phyloP scores from a whole-genome alignment of 1,140 invertebrate species.

The Lordiphosa collinella region DNA sequence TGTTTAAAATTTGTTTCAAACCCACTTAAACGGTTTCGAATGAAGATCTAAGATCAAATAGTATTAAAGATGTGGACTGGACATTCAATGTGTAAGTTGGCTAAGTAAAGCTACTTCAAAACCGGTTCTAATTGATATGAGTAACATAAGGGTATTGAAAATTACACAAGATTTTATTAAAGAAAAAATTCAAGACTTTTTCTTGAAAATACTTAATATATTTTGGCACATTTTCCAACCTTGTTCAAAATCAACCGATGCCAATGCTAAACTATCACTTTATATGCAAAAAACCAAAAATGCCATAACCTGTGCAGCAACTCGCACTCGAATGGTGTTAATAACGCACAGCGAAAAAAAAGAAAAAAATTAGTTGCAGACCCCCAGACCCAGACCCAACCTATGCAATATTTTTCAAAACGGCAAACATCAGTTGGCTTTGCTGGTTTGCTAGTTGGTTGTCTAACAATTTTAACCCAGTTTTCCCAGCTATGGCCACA shows the following conservation, averaged over 20 bases:
- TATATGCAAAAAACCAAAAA: conserved; percentile 2
- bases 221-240: too few species aligned
- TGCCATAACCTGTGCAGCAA: conserved; percentile 35
- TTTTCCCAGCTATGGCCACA: conserved; percentile 46
- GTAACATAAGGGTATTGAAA: too few species aligned
- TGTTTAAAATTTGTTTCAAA: too few species aligned
- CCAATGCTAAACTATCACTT: conserved; percentile 12
- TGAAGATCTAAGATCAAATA: too few species aligned
- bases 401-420: conserved; percentile 30
- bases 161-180: too few species aligned
- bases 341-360: conserved; percentile 29
- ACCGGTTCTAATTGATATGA: too few species aligned
- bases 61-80: too few species aligned
- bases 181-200: background rate
- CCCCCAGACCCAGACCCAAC: conserved; percentile 1
- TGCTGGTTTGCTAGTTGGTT: conserved; percentile 24
- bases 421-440: conserved; percentile 35
- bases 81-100: too few species aligned
- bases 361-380: background rate
- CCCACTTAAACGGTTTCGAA: too few species aligned
- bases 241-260: background rate
- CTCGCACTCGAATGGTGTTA: conserved; percentile 37
- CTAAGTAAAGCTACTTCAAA: too few species aligned
- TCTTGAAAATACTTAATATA: background rate
- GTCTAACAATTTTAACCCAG: conserved; percentile 55